Percentiles rank a stretch among this genome's conserved stretches.
These are phyloP conservation scores for Drosophila cardini DNA, from an alignment of 1,140 invertebrate genomes.

Conservation along the genomic window DNA sequence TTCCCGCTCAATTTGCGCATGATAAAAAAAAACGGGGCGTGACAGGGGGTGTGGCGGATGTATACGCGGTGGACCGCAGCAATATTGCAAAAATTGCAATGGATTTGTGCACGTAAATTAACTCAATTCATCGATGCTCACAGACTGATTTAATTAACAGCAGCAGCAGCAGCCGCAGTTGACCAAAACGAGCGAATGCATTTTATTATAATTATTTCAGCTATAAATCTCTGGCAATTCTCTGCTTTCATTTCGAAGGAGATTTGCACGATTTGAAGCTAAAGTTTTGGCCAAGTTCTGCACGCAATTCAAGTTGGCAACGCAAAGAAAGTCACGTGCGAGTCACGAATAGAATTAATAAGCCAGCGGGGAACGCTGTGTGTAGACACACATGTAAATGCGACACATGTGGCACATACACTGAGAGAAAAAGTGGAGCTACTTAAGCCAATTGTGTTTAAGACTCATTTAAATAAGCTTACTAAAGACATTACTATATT, in stretches of 20 bases:
- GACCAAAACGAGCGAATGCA: slow-evolving; percentile 21
- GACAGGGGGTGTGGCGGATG: slow-evolving; percentile 5
- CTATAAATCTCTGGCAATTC: neutral
- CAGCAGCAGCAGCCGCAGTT: neutral
- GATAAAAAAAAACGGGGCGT: slow-evolving; percentile 39
- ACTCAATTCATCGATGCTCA: slow-evolving; percentile 66
- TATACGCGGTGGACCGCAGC: slow-evolving; percentile 11
- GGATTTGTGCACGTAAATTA: slow-evolving; percentile 68
- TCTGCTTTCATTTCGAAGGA: neutral
- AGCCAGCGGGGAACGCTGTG: slow-evolving; percentile 57
- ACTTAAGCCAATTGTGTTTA: no score
- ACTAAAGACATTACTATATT: no score
- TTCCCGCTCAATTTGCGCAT: slow-evolving; percentile 58
- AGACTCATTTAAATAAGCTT: no score
- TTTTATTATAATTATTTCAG: slow-evolving; percentile 18
- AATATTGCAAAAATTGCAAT: slow-evolving; percentile 64
- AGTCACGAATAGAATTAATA: slow-evolving; percentile 64
- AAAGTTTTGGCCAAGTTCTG: slow-evolving; percentile 34
- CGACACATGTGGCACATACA: slow-evolving; percentile 60
- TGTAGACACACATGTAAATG: slow-evolving; percentile 57
- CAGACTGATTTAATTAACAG: slow-evolving; percentile 70
- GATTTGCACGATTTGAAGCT: slow-evolving; percentile 4
- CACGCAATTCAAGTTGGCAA: slow-evolving; percentile 19
- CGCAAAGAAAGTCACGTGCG: slow-evolving; percentile 44
- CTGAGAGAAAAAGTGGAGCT: no score